Evolutionary conservation across 2,888 invertebrate genomes (phyloP), one percentile per base, ranked within the genome.

Genomic region (Lasioglossum oenotherae): DNA sequence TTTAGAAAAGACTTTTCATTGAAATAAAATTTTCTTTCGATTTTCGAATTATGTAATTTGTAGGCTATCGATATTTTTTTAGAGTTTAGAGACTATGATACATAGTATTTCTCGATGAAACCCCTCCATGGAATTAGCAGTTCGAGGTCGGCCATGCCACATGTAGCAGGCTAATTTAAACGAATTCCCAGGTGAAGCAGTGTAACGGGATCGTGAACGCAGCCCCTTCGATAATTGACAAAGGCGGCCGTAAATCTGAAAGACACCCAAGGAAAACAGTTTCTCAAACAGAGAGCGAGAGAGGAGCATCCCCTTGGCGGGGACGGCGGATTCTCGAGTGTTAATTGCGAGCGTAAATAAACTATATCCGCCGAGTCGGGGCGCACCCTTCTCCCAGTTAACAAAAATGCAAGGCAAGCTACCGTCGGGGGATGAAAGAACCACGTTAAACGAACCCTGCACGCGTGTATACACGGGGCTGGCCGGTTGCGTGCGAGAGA

Each of bases 331-430:
- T 38, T 69, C 49, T 73, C 49, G 67, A 86, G 81, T 81, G 86
- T 86, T 86, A 86, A 86, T 85, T 86, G 78, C 53, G 69, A 86
- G 76, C 73, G 81, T 84, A 86, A 86, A 86, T 85, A 85, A 86
- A 85, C 78, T 81, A 81, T 81, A 78, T 76, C 72, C 74, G 81
- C 4, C 74, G 44, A 78, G 64, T 74, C 60, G 81, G 23, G 86
- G 64, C 81, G 81, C 81, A 75, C 86, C 81, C 78, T 86, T 72
- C 73, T 57, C 75, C 78, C 73, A 69, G 85, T 86, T 81, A 86
- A 86, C 86, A 84, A 76, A 81, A 85, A 84, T 82, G 83, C 84
- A 80, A 88, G 86, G 82, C 83, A 79, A 84, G 84, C 76, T 78
- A 64, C 57, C 46, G 27, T 53, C 69, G 69, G 75, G 81, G 80